phyloP scores from a whole-genome alignment of 2,113 vertebrate species.

The Illadopsis cleaveri region DNA sequence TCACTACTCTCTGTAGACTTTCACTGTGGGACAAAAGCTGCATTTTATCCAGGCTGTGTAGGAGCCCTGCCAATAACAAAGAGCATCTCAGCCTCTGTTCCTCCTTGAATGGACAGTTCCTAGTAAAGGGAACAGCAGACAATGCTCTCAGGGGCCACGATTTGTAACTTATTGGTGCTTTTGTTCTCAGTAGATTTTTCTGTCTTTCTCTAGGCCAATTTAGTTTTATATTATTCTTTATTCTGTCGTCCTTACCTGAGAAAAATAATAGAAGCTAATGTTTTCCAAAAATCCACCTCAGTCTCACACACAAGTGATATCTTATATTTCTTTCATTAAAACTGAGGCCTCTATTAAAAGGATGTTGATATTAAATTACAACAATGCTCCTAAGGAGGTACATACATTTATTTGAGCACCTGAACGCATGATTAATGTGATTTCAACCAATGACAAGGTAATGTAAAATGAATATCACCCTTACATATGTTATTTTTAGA shows the following conservation, averaged over 20 bases:
- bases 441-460: slow-evolving; percentile 1
- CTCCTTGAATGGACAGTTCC: not conserved
- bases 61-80: not conserved
- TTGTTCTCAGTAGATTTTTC: not conserved
- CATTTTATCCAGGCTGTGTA: not conserved
- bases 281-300: not conserved
- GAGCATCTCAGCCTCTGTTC: not conserved
- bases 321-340: not conserved
- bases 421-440: not conserved
- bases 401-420: not conserved
- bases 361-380: not conserved
- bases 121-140: not conserved
- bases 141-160: not conserved
- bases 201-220: not conserved
- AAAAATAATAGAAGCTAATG: not conserved
- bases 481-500: slow-evolving; percentile 44
- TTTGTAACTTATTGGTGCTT: not conserved
- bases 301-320: not conserved
- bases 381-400: not conserved
- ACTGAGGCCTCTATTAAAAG: not conserved
- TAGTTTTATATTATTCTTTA: not conserved
- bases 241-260: not conserved
- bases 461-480: slow-evolving; percentile 2
- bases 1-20: not conserved
- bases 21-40: not conserved